Conservation (phyloP, 2,797 vertebrate genomes). For the Buphagus erythrorhynchus region DNA sequence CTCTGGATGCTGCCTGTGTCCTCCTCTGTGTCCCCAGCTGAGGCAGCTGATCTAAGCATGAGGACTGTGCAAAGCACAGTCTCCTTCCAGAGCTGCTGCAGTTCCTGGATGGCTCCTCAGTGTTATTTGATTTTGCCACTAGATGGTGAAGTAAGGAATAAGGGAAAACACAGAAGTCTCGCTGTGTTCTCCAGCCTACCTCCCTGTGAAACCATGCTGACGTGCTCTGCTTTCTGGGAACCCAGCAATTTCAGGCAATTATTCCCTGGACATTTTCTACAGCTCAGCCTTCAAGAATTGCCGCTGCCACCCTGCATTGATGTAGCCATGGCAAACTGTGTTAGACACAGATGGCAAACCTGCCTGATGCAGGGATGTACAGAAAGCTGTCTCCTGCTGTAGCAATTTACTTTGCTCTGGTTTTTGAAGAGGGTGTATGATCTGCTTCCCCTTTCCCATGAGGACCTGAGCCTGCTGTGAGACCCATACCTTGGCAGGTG, state of each 20-base stretch:
- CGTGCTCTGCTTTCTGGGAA: background rate
- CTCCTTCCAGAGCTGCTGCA: background rate
- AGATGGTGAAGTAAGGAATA: constrained; percentile 40
- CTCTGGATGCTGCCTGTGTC: background rate
- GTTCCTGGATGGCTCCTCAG: background rate
- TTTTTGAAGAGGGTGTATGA: background rate
- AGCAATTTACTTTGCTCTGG: background rate
- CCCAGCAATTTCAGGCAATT: background rate
- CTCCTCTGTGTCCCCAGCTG: background rate
- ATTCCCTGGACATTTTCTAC: background rate
- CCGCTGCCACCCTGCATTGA: background rate
- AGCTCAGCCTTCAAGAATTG: background rate
- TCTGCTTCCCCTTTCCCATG: background rate
- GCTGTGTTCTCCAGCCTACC: fast-evolving
- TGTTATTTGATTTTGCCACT: constrained; percentile 31
- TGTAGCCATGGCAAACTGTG: fast-evolving
- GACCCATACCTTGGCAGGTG: background rate
- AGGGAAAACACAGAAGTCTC: background rate
- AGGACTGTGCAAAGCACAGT: background rate
- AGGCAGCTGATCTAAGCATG: background rate
- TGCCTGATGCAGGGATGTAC: fast-evolving
- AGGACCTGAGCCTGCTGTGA: background rate
- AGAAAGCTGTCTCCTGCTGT: background rate
- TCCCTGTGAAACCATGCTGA: background rate
- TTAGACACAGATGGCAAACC: background rate